Evolutionary conservation across 2,888 invertebrate genomes (phyloP).

Genomic region (Apamea monoglypha): DNA sequence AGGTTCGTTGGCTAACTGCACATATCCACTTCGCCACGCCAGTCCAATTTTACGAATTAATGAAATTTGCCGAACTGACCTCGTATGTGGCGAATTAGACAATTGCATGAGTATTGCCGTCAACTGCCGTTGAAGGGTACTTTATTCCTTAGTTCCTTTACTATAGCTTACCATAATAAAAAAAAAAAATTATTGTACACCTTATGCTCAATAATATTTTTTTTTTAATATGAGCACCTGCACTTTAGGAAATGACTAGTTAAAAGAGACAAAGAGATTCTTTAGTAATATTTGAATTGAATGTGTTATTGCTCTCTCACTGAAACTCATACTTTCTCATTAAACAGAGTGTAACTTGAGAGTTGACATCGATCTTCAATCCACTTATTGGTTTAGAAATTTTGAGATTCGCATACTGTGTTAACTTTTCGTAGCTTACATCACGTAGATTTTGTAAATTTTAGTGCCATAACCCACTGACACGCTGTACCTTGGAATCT

Average conservation of each 20-base stretch:
- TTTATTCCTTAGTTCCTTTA: slow-evolving; percentile 48
- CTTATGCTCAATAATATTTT: no score
- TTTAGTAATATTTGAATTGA: slow-evolving; percentile 60
- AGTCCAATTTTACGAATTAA: slow-evolving; percentile 12
- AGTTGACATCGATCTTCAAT: slow-evolving; percentile 53
- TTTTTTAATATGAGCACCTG: slow-evolving; percentile 45
- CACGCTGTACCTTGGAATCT: slow-evolving; percentile 71
- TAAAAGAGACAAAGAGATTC: slow-evolving; percentile 35
- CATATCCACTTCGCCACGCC: slow-evolving; percentile 9
- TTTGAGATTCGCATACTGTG: slow-evolving; percentile 55
- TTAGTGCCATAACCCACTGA: slow-evolving; percentile 82
- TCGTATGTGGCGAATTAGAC: slow-evolving; percentile 9
- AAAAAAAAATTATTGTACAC: no score
- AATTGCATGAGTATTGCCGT: slow-evolving; percentile 5
- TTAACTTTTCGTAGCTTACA: slow-evolving; percentile 65
- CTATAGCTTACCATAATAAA: slow-evolving; percentile 45
- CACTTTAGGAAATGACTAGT: slow-evolving; percentile 40
- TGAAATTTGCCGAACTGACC: slow-evolving; percentile 8
- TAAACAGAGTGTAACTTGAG: slow-evolving; percentile 46
- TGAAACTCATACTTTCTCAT: slow-evolving; percentile 50
- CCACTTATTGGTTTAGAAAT: slow-evolving; percentile 53
- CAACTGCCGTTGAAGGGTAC: slow-evolving; percentile 41
- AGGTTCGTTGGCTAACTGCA: slow-evolving; percentile 24
- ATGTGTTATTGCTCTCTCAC: slow-evolving; percentile 44
- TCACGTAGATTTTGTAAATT: slow-evolving; percentile 72